phyloP scores from a whole-genome alignment of 2,888 invertebrate genomes.

The Macrosiphum euphorbiae region DNA sequence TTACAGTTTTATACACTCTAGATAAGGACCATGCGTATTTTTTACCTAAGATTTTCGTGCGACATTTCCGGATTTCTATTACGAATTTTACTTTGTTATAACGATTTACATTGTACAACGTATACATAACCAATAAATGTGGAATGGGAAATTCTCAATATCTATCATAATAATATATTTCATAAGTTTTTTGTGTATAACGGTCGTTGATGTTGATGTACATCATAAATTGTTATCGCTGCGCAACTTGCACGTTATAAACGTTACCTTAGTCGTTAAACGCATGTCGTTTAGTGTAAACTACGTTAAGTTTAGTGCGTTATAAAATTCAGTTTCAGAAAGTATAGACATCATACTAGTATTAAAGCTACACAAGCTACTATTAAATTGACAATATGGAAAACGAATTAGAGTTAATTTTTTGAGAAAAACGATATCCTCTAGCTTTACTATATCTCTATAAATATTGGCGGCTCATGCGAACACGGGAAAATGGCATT shows the following conservation, averaged over 20 bases:
- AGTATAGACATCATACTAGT: not conserved
- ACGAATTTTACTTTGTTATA: not conserved
- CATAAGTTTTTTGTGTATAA: not conserved
- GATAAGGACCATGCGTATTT: not conserved
- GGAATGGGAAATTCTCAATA: not conserved
- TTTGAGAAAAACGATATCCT: not conserved
- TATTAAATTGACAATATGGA: not conserved
- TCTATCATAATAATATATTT: not conserved
- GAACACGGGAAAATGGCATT: not conserved
- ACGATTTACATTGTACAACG: not conserved
- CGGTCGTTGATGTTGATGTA: not conserved
- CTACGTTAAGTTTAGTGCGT: not conserved
- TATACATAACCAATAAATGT: not conserved
- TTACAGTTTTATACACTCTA: not conserved
- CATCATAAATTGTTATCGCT: constrained; percentile 6
- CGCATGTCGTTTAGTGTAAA: not conserved
- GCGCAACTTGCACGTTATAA: not conserved
- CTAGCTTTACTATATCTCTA: not conserved
- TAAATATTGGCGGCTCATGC: not conserved
- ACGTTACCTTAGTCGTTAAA: not conserved
- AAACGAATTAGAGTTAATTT: not conserved
- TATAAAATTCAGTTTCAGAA: not conserved
- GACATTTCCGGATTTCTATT: not conserved
- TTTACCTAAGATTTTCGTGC: not conserved
- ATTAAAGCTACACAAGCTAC: not conserved